Conservation (phyloP, 2,797 vertebrate genomes). For the Lutjanus campechanus region DNA sequence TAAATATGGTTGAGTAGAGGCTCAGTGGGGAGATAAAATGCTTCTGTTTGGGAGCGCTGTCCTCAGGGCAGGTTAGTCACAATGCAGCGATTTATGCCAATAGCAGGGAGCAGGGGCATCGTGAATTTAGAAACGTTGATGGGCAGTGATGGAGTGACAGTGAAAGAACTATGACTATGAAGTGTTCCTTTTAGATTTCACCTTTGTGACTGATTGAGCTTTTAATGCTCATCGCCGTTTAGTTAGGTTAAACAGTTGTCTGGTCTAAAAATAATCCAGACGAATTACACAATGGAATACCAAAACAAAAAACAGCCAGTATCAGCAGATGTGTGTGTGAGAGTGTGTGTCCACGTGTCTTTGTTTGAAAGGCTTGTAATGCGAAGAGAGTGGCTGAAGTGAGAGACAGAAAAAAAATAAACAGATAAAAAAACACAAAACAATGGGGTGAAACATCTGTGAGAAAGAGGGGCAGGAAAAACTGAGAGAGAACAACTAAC, state of each 20-base stretch:
- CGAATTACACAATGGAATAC: conserved; percentile 18
- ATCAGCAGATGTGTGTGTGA: conserved; percentile 5
- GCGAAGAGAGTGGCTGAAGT: conserved; percentile 33
- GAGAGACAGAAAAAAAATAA: conserved; percentile 8
- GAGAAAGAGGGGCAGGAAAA: conserved; percentile 26
- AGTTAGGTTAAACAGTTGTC: conserved; percentile 24
- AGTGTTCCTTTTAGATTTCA: conserved; percentile 47
- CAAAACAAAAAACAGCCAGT: conserved; percentile 27
- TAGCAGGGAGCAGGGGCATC: conserved; percentile 42
- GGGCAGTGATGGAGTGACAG: conserved; percentile 65
- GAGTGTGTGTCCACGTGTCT: not conserved
- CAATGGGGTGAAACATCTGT: conserved; percentile 36
- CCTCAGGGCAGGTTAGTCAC: conserved; percentile 73
- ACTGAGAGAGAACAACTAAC: conserved; percentile 39
- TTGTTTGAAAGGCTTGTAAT: conserved; percentile 39
- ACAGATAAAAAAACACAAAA: not conserved
- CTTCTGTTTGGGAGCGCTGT: conserved; percentile 61
- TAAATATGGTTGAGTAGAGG: conserved; percentile 64
- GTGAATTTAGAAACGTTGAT: conserved; percentile 64
- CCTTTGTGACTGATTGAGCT: conserved; percentile 41
- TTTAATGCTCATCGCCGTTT: conserved; percentile 38
- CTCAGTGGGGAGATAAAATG: conserved; percentile 70
- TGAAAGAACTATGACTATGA: conserved; percentile 6
- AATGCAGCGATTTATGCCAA: conserved; percentile 74
- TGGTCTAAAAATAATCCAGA: conserved; percentile 12